Percentiles rank a stretch among this genome's conserved stretches.
These are phyloP conservation scores for Toxotes chatareus DNA, from an alignment of 2,113 vertebrate species.

Conservation along the genomic window DNA sequence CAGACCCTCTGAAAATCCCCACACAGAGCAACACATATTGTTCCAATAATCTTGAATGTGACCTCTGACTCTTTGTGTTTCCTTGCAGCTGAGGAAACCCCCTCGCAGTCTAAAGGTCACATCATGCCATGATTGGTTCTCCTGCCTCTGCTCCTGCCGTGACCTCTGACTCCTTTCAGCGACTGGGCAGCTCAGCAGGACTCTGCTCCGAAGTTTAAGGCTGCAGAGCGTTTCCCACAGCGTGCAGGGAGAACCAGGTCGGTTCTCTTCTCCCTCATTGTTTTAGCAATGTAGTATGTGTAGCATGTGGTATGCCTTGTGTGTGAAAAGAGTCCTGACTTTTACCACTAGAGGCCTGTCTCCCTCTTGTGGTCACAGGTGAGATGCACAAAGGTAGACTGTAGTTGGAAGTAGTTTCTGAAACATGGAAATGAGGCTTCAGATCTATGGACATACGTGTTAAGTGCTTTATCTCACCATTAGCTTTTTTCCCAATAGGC, in stretches of 20 bases:
- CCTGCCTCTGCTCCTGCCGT: background rate
- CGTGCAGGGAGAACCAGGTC: background rate
- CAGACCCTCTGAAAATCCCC: background rate
- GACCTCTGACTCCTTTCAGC: constrained; percentile 47
- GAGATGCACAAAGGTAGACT: background rate
- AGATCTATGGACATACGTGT: background rate
- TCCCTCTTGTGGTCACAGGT: constrained; percentile 64
- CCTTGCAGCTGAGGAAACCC: constrained; percentile 34
- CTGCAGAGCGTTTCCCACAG: background rate
- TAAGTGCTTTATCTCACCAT: background rate
- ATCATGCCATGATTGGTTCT: background rate
- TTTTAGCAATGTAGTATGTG: background rate
- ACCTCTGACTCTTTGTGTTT: constrained; percentile 46
- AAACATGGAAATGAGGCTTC: background rate
- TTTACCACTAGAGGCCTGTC: constrained; percentile 25
- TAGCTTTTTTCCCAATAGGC: background rate
- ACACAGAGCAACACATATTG: constrained; percentile 43
- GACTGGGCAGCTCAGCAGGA: background rate
- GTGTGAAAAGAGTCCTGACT: background rate
- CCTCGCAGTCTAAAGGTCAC: constrained; percentile 19
- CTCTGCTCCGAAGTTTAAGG: constrained; percentile 21
- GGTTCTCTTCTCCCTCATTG: background rate
- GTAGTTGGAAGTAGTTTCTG: background rate
- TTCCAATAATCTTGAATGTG: constrained; percentile 52
- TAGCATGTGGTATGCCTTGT: no score